These are phyloP conservation scores for Agriopis aurantiaria DNA, from an alignment of 2,888 invertebrate genomes.

Conservation along the genomic window DNA sequence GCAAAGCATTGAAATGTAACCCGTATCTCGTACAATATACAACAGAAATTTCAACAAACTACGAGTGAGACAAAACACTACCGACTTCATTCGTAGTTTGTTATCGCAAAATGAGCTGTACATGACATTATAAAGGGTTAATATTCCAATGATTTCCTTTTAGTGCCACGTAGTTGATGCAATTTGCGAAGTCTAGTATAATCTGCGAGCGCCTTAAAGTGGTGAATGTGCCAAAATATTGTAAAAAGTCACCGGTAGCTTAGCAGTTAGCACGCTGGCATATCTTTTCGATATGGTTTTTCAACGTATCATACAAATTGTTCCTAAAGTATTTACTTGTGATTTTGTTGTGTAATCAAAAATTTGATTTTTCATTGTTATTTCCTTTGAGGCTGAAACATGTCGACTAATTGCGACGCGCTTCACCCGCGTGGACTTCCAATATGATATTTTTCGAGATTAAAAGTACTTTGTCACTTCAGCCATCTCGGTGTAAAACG, in stretches of 20 bases:
- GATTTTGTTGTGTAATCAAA: conserved; percentile 4
- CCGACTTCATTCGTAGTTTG: background rate
- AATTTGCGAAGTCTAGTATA: background rate
- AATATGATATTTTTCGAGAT: no score
- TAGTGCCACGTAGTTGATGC: background rate
- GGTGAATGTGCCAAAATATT: conserved; percentile 82
- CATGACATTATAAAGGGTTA: background rate
- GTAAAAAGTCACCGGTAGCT: conserved; percentile 70
- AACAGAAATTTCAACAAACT: background rate
- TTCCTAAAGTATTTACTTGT: conserved; percentile 27
- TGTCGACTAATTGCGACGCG: background rate
- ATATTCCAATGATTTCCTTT: background rate
- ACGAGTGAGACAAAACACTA: background rate
- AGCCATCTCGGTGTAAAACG: no score
- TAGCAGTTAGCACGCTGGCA: conserved; percentile 45
- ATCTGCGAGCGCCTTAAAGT: conserved; percentile 44
- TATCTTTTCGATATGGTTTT: conserved; percentile 9
- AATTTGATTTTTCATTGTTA: background rate
- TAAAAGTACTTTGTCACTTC: no score
- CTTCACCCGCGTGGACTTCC: no score
- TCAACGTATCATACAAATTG: conserved; percentile 12
- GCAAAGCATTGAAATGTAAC: background rate
- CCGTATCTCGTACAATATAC: no score
- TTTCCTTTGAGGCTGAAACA: conserved; percentile 7
- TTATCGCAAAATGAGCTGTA: background rate